Evolutionary conservation across 1,140 invertebrate genomes (phyloP).

Genomic region (Orchestia grillus): DNA sequence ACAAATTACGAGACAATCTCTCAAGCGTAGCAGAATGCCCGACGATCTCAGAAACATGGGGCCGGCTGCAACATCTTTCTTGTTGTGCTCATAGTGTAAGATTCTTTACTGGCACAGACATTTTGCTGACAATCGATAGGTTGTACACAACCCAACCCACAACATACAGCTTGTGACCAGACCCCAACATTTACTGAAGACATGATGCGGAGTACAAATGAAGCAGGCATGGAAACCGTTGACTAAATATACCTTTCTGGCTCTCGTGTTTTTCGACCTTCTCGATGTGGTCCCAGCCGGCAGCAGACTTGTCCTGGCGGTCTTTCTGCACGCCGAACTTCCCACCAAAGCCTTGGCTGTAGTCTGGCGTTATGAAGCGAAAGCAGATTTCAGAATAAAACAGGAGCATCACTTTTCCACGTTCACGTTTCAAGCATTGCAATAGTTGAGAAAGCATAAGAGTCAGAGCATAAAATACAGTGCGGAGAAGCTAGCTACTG

Average conservation of each 20-base stretch:
- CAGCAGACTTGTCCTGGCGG: constrained; percentile 75
- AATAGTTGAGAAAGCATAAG: neutral
- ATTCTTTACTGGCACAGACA: neutral
- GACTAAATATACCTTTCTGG: constrained; percentile 71
- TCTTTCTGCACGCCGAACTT: constrained; percentile 77
- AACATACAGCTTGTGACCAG: neutral
- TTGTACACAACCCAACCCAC: neutral
- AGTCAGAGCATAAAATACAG: neutral
- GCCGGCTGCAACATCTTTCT: neutral
- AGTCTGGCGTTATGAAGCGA: constrained; percentile 69
- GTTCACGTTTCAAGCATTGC: neutral
- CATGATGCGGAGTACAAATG: neutral
- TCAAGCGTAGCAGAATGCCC: neutral
- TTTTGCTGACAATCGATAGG: neutral
- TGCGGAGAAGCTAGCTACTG: neutral
- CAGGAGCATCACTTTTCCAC: neutral
- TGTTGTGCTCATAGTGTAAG: neutral
- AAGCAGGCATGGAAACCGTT: constrained; percentile 44
- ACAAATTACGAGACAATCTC: neutral
- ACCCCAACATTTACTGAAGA: too few species aligned
- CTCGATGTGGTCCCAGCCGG: constrained; percentile 73
- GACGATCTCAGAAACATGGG: too few species aligned
- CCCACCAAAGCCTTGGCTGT: constrained; percentile 75
- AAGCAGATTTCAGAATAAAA: constrained; percentile 41
- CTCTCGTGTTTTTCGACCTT: constrained; percentile 72